Evolutionary conservation across 1,140 invertebrate species (phyloP).

Genomic region (Hylyphantes graminicola): DNA sequence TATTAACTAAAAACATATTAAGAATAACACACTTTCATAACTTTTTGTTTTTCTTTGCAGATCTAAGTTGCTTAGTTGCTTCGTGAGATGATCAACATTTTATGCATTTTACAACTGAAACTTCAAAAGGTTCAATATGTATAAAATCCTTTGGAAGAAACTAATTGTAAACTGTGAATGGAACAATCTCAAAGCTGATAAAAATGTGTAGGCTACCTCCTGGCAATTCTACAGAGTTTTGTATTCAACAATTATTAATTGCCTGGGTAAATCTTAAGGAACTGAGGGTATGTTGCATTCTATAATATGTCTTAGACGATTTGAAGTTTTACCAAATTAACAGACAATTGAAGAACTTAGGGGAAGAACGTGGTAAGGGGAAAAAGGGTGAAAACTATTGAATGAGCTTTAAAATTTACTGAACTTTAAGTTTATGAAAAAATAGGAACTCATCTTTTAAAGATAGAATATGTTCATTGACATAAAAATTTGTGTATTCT

Average conservation of each 20-base stretch:
- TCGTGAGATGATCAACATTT: conserved; percentile 41
- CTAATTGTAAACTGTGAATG: not conserved
- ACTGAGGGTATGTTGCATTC: conserved; percentile 19
- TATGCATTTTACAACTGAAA: not conserved
- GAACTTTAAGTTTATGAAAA: too few relatives aligned
- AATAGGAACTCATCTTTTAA: too few relatives aligned
- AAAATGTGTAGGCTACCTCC: conserved; percentile 36
- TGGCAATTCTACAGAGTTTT: not conserved
- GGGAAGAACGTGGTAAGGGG: too few relatives aligned
- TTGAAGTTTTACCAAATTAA: not conserved
- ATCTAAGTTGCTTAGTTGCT: not conserved
- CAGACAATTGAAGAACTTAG: too few relatives aligned
- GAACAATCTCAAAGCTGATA: not conserved
- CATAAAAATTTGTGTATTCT: too few relatives aligned
- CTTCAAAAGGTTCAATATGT: conserved; percentile 22
- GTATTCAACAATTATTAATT: conserved; percentile 48
- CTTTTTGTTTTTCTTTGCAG: too few relatives aligned
- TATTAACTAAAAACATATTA: too few relatives aligned
- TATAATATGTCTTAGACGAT: not conserved
- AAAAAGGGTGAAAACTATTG: too few relatives aligned
- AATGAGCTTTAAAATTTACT: too few relatives aligned
- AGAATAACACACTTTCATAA: too few relatives aligned
- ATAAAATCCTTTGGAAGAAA: conserved; percentile 18
- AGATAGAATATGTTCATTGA: too few relatives aligned
- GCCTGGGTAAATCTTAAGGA: conserved; percentile 34